Percentiles rank a stretch among this genome's conserved stretches.
Conservation (phyloP, 2,797 vertebrate genomes). For the Pangasius macronema region DNA sequence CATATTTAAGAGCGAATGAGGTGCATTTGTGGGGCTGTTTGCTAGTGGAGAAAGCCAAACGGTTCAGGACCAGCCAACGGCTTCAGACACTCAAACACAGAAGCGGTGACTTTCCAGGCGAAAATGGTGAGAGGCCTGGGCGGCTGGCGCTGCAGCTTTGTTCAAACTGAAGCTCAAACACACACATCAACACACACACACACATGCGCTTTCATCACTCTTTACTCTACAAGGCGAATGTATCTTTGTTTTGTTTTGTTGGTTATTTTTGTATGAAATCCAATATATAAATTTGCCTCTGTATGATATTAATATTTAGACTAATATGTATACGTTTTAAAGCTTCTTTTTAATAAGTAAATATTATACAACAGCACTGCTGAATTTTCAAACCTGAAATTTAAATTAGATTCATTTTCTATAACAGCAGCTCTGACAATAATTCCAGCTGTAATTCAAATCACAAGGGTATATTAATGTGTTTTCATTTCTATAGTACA, state of each 20-base stretch:
- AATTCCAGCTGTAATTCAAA: not conserved
- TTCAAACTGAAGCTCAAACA: slow-evolving; percentile 45
- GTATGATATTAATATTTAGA: not conserved
- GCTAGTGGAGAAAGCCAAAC: slow-evolving; percentile 91
- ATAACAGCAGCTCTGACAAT: not conserved
- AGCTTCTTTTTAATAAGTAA: not conserved
- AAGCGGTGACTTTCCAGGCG: slow-evolving; percentile 74
- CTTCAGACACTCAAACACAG: slow-evolving; percentile 79
- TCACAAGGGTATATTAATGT: not conserved
- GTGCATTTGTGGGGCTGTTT: slow-evolving; percentile 82
- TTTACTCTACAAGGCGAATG: not conserved
- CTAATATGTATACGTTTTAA: not conserved
- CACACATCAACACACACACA: slow-evolving; percentile 60
- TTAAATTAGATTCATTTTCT: not conserved
- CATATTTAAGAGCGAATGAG: slow-evolving; percentile 79
- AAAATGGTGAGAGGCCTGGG: slow-evolving; percentile 74
- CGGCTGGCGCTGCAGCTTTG: slow-evolving; percentile 68
- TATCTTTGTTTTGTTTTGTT: not conserved
- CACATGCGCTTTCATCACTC: slow-evolving; percentile 10
- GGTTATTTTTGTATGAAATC: not conserved
- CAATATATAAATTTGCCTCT: not conserved
- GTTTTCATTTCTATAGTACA: not conserved
- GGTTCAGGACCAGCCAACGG: slow-evolving; percentile 91
- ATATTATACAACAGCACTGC: not conserved
- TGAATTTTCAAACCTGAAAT: not conserved